Evolutionary conservation across 2,113 vertebrate genomes (phyloP), one percentile per base, ranked within the genome.

Genomic region (Daubentonia madagascariensis): DNA sequence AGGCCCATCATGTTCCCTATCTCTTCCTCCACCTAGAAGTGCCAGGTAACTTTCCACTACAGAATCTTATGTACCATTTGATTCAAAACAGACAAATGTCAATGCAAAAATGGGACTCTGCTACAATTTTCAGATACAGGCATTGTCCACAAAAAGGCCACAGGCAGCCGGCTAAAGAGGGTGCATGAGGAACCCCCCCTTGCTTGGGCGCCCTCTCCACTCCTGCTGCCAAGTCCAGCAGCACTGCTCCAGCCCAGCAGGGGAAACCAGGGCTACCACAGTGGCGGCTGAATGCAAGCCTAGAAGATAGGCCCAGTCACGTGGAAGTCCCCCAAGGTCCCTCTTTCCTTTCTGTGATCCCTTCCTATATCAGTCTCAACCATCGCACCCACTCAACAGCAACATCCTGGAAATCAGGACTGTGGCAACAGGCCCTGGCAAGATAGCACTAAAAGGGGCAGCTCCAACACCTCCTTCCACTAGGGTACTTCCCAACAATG

Each of bases 1-100:
- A 40, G 30, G 23, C 3, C 5, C 12, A 1, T 3, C 89, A 20
- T 9, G 1, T 14, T 20, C 35, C n/a, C 16, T 0, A 1, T 3
- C 20, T 89, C 30, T 35, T 22, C 52, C n/a, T 10, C 0, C 1
- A 4, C 20, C 0, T 18, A 43, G 0, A 14, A 63, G 28, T 1
- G 5, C 18, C 30, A 10, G n/a, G 13, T 5, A 37, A 50, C 35
- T 16, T 17, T 48, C 43, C 43, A 28, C 7, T 25, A 1, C 3
- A 40, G 40, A 6, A 45, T 43, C 45, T 50, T 8, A 13, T 23
- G 43, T 25, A 37, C 3, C 6, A 87, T 85, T 43, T 18, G 12
- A 68, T 68, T 80, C 87, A 43, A 75, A 84, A 50, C 3, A 30
- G 32, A n/a, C 59, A 52, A 68, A 75, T 2, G 11, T 13, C 57